Percentiles rank a stretch among this genome's conserved stretches.
These are phyloP conservation scores for Sinella curviseta DNA, from an alignment of 1,140 invertebrate genomes.

Conservation along the genomic window DNA sequence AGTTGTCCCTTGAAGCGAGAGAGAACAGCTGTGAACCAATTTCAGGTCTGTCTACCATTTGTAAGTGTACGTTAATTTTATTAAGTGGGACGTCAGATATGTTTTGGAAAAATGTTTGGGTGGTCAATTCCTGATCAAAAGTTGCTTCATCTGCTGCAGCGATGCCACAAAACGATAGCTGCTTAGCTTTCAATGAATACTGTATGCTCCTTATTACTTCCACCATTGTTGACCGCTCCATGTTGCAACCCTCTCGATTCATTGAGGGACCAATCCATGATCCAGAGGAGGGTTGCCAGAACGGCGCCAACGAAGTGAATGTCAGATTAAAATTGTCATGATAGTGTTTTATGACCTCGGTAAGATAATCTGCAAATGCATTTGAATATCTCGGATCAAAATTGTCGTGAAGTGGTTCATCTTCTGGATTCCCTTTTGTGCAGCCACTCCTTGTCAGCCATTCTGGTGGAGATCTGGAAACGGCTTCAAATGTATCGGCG, in stretches of 20 bases:
- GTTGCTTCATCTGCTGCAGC: conserved; percentile 43
- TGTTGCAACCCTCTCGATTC: conserved; percentile 45
- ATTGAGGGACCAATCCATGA: conserved; percentile 27
- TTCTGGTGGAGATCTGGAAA: conserved; percentile 43
- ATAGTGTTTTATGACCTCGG: conserved; percentile 45
- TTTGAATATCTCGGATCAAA: conserved; percentile 34
- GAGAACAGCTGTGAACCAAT: too few relatives aligned
- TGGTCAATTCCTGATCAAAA: conserved; percentile 30
- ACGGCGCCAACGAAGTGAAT: conserved; percentile 40
- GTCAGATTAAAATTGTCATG: conserved; percentile 29
- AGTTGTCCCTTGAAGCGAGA: too few relatives aligned
- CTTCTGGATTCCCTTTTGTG: conserved; percentile 44
- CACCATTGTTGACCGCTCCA: conserved; percentile 35
- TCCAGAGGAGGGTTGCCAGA: conserved; percentile 43
- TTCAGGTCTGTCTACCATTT: too few relatives aligned
- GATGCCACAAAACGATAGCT: conserved; percentile 28
- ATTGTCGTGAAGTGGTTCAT: conserved; percentile 39
- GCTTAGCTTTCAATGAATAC: conserved; percentile 21
- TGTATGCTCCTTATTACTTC: conserved; percentile 21
- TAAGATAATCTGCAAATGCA: conserved; percentile 42
- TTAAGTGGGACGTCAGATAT: conserved; percentile 9
- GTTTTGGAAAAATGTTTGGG: conserved; percentile 31
- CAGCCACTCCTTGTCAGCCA: conserved; percentile 46
- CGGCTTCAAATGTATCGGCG: conserved; percentile 44
- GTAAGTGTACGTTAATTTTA: conserved; percentile 45